Conservation (phyloP, 1,140 invertebrate genomes). For the Drosophila azteca region DNA sequence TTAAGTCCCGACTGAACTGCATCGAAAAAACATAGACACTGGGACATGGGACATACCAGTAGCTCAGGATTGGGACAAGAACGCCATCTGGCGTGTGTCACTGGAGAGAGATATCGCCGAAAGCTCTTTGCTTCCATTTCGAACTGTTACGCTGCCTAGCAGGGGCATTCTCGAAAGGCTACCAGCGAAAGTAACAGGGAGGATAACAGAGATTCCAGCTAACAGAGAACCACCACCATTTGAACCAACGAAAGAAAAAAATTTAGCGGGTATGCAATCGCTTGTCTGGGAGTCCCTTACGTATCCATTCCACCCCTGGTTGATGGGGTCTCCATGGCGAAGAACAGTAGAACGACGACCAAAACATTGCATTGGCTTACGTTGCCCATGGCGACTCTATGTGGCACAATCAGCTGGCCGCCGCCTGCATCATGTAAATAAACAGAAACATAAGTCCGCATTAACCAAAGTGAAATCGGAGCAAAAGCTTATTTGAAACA, state of each 20-base stretch:
- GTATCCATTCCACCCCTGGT: constrained; percentile 16
- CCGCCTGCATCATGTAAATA: constrained; percentile 49
- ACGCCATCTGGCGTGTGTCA: constrained; percentile 7
- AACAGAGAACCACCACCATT: neutral
- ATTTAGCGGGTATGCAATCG: neutral
- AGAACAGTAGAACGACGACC: constrained; percentile 1
- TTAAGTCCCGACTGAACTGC: neutral
- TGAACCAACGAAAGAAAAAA: no score
- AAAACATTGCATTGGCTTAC: constrained; percentile 23
- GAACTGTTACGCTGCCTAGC: no score
- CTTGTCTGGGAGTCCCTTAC: constrained; percentile 3
- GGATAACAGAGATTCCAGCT: no score
- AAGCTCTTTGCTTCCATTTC: no score
- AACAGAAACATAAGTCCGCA: constrained; percentile 37
- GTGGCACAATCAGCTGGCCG: constrained; percentile 50
- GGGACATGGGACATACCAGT: neutral
- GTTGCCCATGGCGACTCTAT: constrained; percentile 39
- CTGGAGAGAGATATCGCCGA: no score
- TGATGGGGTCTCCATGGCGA: constrained; percentile 29
- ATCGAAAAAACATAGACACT: neutral
- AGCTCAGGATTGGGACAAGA: constrained; percentile 11
- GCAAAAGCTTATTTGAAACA: no score
- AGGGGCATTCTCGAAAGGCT: no score
- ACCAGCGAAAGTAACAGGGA: no score
- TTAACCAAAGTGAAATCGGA: neutral